Conservation (phyloP, 2,888 invertebrate species). For the Fragum whitleyi region DNA sequence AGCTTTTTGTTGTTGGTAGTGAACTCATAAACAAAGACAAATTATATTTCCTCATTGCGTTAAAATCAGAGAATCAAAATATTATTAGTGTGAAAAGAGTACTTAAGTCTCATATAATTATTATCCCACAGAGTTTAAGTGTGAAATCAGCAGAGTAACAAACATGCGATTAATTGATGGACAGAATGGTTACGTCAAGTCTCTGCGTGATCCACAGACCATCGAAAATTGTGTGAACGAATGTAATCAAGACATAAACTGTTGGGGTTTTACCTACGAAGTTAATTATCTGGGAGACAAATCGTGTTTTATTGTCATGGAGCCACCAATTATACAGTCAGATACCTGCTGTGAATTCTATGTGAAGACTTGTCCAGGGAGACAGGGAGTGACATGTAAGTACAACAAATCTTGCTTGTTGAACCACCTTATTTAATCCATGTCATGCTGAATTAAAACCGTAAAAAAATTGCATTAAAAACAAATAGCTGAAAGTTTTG, state of each 20-base stretch:
- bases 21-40: too few relatives aligned
- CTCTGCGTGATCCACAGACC: conserved; percentile 37
- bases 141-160: conserved; percentile 27
- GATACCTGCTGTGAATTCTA: conserved; percentile 65
- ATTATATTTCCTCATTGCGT: too few relatives aligned
- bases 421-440: too few relatives aligned
- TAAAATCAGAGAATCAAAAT: too few relatives aligned
- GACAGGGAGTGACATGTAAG: conserved; percentile 53
- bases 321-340: conserved; percentile 48
- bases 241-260: conserved; percentile 31
- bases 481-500: too few relatives aligned
- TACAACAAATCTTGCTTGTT: not conserved
- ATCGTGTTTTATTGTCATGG: conserved; percentile 56
- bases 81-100: too few relatives aligned
- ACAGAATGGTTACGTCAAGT: conserved; percentile 27
- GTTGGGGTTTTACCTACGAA: conserved; percentile 54
- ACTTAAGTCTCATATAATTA: too few relatives aligned
- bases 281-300: conserved; percentile 10
- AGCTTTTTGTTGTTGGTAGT: too few relatives aligned
- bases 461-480: too few relatives aligned
- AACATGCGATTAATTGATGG: not conserved
- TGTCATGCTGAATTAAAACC: too few relatives aligned
- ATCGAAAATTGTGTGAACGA: conserved; percentile 46
- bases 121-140: conserved; percentile 39
- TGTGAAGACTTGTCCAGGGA: conserved; percentile 71